Evolutionary conservation across 2,888 invertebrate genomes (phyloP).

Genomic region (Anorthoa munda): DNA sequence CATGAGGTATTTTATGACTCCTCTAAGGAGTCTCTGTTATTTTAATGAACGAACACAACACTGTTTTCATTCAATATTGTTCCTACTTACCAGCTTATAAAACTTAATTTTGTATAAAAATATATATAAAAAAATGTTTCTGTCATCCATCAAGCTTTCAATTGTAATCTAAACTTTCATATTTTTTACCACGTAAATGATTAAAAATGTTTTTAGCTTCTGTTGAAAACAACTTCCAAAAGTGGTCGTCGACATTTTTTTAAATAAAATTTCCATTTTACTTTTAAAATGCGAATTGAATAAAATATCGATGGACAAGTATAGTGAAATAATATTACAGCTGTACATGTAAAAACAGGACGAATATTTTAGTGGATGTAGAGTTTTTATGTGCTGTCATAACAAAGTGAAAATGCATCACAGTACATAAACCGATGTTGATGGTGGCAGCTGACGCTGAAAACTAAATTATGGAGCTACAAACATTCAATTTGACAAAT

Average conservation of each 20-base stretch:
- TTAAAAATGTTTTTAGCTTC: neutral
- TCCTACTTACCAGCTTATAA: neutral
- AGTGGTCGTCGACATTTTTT: neutral
- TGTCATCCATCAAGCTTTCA: neutral
- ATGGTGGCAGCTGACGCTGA: conserved; percentile 38
- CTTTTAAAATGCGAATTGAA: neutral
- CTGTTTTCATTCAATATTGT: neutral
- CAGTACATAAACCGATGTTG: conserved; percentile 51
- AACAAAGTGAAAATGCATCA: conserved; percentile 47
- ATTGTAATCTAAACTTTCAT: neutral
- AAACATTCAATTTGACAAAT: conserved; percentile 52
- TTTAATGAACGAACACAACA: neutral
- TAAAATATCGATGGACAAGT: conserved; percentile 11
- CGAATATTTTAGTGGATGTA: conserved; percentile 35
- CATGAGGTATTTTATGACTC: neutral
- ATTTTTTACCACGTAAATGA: neutral
- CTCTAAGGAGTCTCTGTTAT: neutral
- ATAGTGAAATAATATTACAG: conserved; percentile 26
- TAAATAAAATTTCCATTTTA: neutral
- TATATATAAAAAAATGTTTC: neutral
- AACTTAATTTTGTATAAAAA: neutral
- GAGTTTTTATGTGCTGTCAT: conserved; percentile 49
- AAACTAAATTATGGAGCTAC: conserved; percentile 53
- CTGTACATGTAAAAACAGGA: conserved; percentile 23
- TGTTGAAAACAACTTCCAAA: neutral